Percentiles rank a stretch among this genome's conserved stretches.
Evolutionary conservation across 2,113 vertebrate genomes (phyloP).

Genomic region (Coreoperca whiteheadi): DNA sequence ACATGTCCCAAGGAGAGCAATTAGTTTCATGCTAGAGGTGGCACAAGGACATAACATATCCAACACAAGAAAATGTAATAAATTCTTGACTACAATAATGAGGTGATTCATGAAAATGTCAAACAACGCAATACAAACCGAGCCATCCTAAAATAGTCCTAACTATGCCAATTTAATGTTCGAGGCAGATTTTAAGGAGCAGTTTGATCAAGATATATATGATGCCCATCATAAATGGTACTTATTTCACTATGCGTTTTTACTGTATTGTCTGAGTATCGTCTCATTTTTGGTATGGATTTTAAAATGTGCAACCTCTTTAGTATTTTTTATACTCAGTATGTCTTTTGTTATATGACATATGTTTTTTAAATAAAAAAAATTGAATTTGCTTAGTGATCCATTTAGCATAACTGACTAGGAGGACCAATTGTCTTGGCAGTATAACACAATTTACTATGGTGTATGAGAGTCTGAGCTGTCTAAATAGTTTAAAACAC

Average conservation of each 20-base stretch:
- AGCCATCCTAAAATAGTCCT: slow-evolving; percentile 31
- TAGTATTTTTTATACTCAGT: neutral
- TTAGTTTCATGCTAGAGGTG: slow-evolving; percentile 72
- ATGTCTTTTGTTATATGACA: neutral
- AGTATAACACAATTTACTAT: slow-evolving; percentile 3
- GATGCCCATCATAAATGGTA: neutral
- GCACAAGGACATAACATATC: slow-evolving; percentile 67
- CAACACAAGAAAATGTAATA: slow-evolving; percentile 59
- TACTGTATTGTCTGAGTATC: neutral
- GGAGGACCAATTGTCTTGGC: neutral
- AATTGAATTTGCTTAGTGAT: neutral
- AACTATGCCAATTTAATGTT: slow-evolving; percentile 40
- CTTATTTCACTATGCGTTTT: neutral
- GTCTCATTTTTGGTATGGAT: neutral
- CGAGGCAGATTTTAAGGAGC: slow-evolving; percentile 33
- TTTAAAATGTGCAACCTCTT: neutral
- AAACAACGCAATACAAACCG: slow-evolving; percentile 46
- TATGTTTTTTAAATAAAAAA: neutral
- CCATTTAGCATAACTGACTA: neutral
- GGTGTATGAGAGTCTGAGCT: neutral
- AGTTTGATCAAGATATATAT: neutral
- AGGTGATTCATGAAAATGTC: slow-evolving; percentile 71
- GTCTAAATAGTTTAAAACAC: neutral
- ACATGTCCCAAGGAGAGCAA: slow-evolving; percentile 82
- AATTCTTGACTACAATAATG: slow-evolving; percentile 72